Percentiles rank a stretch among this genome's conserved stretches.
Evolutionary conservation across 2,888 invertebrate genomes (phyloP).

Genomic region (Endotricha flammealis): DNA sequence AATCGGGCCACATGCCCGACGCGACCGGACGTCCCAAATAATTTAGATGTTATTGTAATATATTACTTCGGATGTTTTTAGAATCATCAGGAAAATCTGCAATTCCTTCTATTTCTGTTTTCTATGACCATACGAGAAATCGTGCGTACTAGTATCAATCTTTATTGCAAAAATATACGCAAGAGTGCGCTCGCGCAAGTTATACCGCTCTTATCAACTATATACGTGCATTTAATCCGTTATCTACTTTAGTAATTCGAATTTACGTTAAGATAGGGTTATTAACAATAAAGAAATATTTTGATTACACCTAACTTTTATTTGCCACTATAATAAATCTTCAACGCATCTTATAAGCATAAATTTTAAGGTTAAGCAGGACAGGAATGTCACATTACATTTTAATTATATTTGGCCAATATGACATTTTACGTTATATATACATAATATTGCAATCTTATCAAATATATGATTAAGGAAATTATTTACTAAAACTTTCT

Average conservation of each 20-base stretch:
- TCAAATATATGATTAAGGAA: slow-evolving; percentile 19
- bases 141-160: no score
- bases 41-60: no score
- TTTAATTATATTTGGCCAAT: slow-evolving; percentile 44
- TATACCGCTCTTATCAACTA: no score
- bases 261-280: neutral
- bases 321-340: slow-evolving; percentile 54
- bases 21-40: no score
- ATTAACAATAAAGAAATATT: slow-evolving; percentile 20
- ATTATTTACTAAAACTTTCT: slow-evolving; percentile 2
- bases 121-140: no score
- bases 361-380: slow-evolving; percentile 39
- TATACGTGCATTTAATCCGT: slow-evolving; percentile 2
- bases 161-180: no score
- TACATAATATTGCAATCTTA: slow-evolving; percentile 24
- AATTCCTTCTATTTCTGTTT: no score
- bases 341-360: slow-evolving; percentile 45
- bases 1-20: no score
- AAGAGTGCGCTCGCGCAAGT: no score
- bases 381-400: slow-evolving; percentile 32
- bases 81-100: no score
- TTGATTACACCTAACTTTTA: slow-evolving; percentile 71
- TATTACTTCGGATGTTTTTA: no score
- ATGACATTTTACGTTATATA: slow-evolving; percentile 42
- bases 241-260: slow-evolving; percentile 1